Conservation (phyloP, 2,888 invertebrate genomes). For the Phortica okadai region DNA sequence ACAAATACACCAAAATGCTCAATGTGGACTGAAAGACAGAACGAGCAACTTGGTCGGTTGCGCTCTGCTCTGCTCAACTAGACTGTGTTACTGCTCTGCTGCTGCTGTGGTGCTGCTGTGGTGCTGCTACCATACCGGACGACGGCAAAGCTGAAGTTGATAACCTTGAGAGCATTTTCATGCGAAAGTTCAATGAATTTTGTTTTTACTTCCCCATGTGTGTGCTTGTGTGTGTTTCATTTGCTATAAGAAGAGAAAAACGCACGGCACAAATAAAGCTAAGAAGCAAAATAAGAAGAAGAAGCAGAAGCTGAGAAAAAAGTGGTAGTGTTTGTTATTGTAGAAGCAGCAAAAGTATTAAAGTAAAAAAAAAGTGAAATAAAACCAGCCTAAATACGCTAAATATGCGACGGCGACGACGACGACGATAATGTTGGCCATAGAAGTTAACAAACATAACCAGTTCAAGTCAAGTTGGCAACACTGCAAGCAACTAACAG, state of each 20-base stretch:
- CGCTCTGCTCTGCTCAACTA: not conserved
- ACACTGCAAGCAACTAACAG: not conserved
- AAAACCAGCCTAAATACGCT: conserved; percentile 68
- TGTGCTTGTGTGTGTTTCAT: too few species aligned
- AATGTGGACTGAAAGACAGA: too few species aligned
- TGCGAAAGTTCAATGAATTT: conserved; percentile 75
- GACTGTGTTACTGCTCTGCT: not conserved
- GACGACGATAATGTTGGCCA: conserved; percentile 40
- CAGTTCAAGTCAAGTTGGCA: not conserved
- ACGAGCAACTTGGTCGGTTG: not conserved
- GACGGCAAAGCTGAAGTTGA: conserved; percentile 73
- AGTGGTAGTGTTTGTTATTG: not conserved
- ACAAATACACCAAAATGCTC: not conserved
- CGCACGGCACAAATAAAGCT: conserved; percentile 35
- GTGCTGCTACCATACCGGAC: conserved; percentile 52
- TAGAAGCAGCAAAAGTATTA: not conserved
- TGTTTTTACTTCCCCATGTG: conserved; percentile 72
- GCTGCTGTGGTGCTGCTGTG: not conserved
- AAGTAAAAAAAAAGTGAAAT: conserved; percentile 63
- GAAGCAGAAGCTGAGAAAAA: conserved; percentile 9
- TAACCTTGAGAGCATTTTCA: conserved; percentile 75
- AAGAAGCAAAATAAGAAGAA: conserved; percentile 27
- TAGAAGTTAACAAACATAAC: conserved; percentile 34
- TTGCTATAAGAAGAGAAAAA: conserved; percentile 44
- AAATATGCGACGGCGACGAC: conserved; percentile 32